Evolutionary conservation across 2,888 invertebrate genomes (phyloP), one percentile per base, ranked within the genome.

Genomic region (Orchesellides sinensis): DNA sequence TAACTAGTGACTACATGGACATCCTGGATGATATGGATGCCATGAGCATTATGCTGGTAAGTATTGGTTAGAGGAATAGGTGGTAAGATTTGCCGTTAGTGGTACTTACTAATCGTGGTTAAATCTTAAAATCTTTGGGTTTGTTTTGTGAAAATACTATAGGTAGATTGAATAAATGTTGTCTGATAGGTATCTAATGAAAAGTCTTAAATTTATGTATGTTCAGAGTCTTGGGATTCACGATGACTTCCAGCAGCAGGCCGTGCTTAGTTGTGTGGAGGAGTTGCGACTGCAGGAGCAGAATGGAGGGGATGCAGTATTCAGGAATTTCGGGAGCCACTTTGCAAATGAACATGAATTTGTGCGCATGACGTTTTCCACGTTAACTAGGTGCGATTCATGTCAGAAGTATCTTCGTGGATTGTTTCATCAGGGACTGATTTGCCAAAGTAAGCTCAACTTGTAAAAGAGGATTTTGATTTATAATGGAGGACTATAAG

Each of bases 391-490:
- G 87, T 95, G 95, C 90, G 93, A 93, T 90, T 93, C 94, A 90
- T 95, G 95, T 90, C 92, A 93, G 90, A 93, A 93, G 90, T 93
- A 92, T 89, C 91, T 95, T 85, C 91, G 93, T 87, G 94, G 94
- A 59, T 90, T 94, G 56, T 91, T 93, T 88, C 93, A 94, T 89
- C 94, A 94, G 90, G 94, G 94, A 66, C 92, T 93, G 83, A 92
- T 94, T 85, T 95, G 94, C 89, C 92, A 93, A 91, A 93, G 94
- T 92, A 89, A 56, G 25, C 14, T 25, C n/a, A 25, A 49, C 21
- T 29, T 52, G 35, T 35, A 25, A 47, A 21, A 29, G 5, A 10
- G 29, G 5, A n/a, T 63, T 29, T 45, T 4, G 23, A 8, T 32
- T 32, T 32, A 32, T 32, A 32, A 32, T 32, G 6, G n/a, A n/a